Conservation (phyloP, 2,888 invertebrate genomes). For the Chalcis sispes region DNA sequence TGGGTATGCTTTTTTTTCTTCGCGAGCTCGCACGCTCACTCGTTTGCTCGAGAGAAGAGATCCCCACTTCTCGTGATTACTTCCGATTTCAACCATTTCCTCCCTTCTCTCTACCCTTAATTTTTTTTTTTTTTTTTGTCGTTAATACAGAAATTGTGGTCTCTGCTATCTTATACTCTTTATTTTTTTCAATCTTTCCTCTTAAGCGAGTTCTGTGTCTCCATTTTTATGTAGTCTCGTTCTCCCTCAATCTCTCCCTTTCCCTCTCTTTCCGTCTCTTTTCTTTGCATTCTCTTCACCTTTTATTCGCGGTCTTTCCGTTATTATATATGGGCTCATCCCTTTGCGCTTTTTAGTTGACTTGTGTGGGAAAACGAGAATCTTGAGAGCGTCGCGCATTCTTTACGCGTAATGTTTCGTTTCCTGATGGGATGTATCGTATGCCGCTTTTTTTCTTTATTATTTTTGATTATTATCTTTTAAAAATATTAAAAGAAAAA, state of each 20-base stretch:
- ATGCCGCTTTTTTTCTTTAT: conserved; percentile 5
- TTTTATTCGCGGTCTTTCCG: too few species aligned
- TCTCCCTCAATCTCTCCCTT: background rate
- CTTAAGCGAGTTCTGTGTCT: conserved; percentile 27
- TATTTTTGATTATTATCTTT: too few species aligned
- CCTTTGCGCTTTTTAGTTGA: conserved; percentile 35
- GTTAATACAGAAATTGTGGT: conserved; percentile 44
- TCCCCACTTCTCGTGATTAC: conserved; percentile 72
- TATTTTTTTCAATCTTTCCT: conserved; percentile 51
- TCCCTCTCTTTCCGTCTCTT: background rate
- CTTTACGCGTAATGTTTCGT: conserved; percentile 34
- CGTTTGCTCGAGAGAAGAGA: conserved; percentile 31
- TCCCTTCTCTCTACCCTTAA: background rate
- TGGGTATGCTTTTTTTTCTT: conserved; percentile 43
- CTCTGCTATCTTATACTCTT: conserved; percentile 30
- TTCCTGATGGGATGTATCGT: conserved; percentile 29
- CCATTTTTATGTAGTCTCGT: conserved; percentile 15
- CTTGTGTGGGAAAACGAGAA: background rate
- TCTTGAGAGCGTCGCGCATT: conserved; percentile 31
- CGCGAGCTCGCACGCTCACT: conserved; percentile 46
- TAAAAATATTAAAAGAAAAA: too few species aligned
- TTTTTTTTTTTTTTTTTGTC: conserved; percentile 23
- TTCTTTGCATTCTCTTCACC: background rate
- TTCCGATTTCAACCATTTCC: conserved; percentile 66
- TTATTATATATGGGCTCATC: background rate